These are phyloP conservation scores for Benthosema pterotum DNA, from an alignment of 2,797 vertebrate species.

Conservation along the genomic window DNA sequence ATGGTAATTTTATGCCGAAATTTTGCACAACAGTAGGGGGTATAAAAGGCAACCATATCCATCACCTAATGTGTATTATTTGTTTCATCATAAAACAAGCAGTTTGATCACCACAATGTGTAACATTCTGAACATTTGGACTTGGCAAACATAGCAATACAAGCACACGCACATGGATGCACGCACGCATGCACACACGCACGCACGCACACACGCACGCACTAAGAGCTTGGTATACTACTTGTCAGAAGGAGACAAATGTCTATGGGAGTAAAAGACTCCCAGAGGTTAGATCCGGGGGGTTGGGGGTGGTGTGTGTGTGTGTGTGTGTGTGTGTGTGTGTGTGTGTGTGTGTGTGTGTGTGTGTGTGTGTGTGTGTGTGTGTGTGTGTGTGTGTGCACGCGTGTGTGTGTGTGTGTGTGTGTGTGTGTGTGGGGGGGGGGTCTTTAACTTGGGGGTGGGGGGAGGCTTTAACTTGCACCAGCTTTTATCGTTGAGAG, in stretches of 20 bases:
- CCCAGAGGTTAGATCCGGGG: conserved; percentile 58
- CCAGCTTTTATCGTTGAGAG: conserved; percentile 64
- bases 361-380: neutral
- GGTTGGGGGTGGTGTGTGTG: neutral
- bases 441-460: neutral
- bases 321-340: neutral
- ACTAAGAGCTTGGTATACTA: conserved; percentile 62
- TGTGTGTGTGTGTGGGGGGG: neutral
- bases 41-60: no score
- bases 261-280: conserved; percentile 77
- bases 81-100: no score
- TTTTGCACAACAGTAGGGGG: no score
- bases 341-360: conserved; percentile 1
- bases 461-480: no score
- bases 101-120: no score
- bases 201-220: conserved; percentile 62
- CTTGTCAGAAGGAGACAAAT: conserved; percentile 81
- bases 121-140: no score
- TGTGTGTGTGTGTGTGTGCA: neutral
- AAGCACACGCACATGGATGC: neutral
- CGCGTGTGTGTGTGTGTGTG: conserved; percentile 1
- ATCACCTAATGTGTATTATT: no score
- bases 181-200: conserved; percentile 30
- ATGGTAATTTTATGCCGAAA: no score
- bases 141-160: no score